These are phyloP conservation scores for Physeter macrocephalus DNA, from an alignment of 2,113 vertebrate species.

Conservation along the genomic window DNA sequence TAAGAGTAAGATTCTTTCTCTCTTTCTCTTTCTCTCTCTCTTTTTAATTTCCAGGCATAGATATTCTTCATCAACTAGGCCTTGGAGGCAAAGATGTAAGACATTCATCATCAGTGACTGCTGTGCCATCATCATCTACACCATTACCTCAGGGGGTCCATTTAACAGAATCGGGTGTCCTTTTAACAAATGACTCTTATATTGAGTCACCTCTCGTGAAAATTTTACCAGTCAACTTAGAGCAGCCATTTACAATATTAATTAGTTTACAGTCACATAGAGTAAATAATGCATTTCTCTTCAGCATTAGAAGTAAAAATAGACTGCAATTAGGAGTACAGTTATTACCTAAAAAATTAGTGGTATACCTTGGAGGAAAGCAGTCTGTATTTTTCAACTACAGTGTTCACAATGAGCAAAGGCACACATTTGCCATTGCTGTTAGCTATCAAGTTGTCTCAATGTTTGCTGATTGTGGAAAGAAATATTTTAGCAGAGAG, in stretches of 20 bases:
- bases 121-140: constrained; percentile 69
- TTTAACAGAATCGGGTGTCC: constrained; percentile 82
- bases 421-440: constrained; percentile 89
- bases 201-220: constrained; percentile 83
- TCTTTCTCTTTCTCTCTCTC: constrained; percentile 46
- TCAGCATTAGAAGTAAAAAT: constrained; percentile 89
- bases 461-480: constrained; percentile 88
- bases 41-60: constrained; percentile 87
- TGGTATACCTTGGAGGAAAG: constrained; percentile 87
- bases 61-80: constrained; percentile 90
- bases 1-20: constrained; percentile 50
- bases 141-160: constrained; percentile 79
- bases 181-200: constrained; percentile 80
- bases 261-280: constrained; percentile 89
- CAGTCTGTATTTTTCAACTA: constrained; percentile 88
- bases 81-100: constrained; percentile 82
- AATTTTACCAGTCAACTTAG: constrained; percentile 83
- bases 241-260: constrained; percentile 87
- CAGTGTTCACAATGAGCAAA: constrained; percentile 87
- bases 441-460: constrained; percentile 84
- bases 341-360: constrained; percentile 88
- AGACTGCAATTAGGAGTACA: constrained; percentile 93
- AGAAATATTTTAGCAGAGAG: constrained; percentile 82
- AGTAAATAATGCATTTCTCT: constrained; percentile 94
- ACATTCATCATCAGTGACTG: constrained; percentile 71